Evolutionary conservation across 2,797 vertebrate genomes (phyloP).

Genomic region (Tangara arthus): DNA sequence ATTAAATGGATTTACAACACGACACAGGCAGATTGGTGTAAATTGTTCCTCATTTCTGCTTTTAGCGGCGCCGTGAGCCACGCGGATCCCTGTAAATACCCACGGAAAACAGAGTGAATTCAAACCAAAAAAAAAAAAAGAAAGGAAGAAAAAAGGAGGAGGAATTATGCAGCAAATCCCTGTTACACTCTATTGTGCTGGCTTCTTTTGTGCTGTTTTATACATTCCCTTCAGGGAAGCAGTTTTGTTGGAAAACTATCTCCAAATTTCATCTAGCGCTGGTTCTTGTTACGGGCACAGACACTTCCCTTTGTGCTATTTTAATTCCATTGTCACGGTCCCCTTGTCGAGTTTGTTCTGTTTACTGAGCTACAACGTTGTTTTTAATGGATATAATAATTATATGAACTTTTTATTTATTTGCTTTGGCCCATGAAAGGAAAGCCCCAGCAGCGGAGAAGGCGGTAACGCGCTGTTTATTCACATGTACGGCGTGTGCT

Average conservation of each 20-base stretch:
- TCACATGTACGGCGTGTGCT: not conserved
- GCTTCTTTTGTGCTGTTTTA: constrained; percentile 32
- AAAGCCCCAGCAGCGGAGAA: not conserved
- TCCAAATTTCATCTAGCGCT: not conserved
- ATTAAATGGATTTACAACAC: not conserved
- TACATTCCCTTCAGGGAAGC: constrained; percentile 39
- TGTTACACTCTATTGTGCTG: not conserved
- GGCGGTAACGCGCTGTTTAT: not conserved
- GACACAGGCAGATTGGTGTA: not conserved
- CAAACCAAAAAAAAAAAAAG: not conserved
- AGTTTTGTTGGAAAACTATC: constrained; percentile 48
- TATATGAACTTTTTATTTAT: constrained; percentile 36
- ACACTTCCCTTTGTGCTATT: constrained; percentile 39
- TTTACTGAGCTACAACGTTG: not conserved
- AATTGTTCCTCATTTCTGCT: constrained; percentile 28
- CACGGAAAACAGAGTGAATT: not conserved
- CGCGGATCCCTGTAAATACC: not conserved
- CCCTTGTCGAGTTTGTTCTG: not conserved
- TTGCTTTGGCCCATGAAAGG: constrained; percentile 29
- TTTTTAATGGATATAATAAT: constrained; percentile 39
- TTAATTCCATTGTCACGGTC: constrained; percentile 8
- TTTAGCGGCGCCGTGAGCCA: not conserved
- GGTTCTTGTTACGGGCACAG: not conserved
- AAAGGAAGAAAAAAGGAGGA: not conserved
- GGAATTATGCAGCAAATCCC: constrained; percentile 25